These are phyloP conservation scores for Oxyteleia sp. DNA, from an alignment of 2,888 invertebrate species.

Conservation along the genomic window DNA sequence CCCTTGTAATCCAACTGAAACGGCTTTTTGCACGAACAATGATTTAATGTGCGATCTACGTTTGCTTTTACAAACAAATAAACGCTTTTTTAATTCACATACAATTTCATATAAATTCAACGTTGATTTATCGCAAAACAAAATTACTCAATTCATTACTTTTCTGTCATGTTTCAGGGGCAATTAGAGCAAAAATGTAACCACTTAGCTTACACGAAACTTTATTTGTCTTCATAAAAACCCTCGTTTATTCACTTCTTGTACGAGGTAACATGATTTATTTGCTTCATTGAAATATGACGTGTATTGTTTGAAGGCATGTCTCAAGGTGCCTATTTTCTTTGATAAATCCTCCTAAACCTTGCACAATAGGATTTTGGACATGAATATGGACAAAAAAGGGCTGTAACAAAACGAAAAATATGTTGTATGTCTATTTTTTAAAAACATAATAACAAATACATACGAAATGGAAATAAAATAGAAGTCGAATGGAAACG, in stretches of 20 bases:
- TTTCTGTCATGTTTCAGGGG: not conserved
- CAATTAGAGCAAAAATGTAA: not conserved
- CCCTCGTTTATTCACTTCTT: conserved; percentile 9
- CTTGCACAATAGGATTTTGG: not conserved
- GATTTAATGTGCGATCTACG: no score
- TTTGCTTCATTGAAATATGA: conserved; percentile 37
- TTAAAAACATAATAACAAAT: no score
- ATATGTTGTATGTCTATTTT: no score
- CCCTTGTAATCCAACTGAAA: no score
- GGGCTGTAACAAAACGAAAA: no score
- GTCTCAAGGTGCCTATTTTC: conserved; percentile 15
- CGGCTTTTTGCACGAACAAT: no score
- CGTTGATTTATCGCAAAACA: no score
- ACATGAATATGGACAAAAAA: conserved; percentile 21
- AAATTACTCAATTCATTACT: not conserved
- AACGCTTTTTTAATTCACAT: no score
- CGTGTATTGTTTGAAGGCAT: conserved; percentile 34
- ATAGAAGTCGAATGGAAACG: no score
- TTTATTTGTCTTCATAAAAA: conserved; percentile 33
- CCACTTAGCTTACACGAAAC: conserved; percentile 12
- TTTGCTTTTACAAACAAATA: no score
- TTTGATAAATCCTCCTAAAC: conserved; percentile 22
- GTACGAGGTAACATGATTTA: conserved; percentile 13
- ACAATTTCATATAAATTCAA: no score
- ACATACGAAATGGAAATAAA: no score